Conservation (phyloP, 53 echinoderm and acorn worm species). For the Hippasteria phrygiana region DNA sequence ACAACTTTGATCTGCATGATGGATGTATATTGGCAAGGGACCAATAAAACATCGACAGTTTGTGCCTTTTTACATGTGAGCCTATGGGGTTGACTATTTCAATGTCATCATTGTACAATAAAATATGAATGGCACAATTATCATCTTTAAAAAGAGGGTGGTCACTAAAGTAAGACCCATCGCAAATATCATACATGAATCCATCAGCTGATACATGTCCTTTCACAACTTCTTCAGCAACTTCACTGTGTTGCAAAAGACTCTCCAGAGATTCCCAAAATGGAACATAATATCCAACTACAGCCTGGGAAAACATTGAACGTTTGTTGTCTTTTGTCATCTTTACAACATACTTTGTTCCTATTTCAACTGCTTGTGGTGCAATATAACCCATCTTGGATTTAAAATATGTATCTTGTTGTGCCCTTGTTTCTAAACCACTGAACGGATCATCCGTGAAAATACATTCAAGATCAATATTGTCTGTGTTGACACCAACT, state of each 20-base stretch:
- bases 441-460: not conserved
- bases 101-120: conserved; percentile 75
- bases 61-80: conserved; percentile 70
- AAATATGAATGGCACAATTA: conserved; percentile 70
- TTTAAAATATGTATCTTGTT: conserved; percentile 9
- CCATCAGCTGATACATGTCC: conserved; percentile 9
- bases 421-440: conserved; percentile 13
- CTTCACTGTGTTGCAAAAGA: conserved; percentile 22
- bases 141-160: conserved; percentile 52
- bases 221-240: conserved; percentile 27
- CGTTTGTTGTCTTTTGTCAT: conserved; percentile 19
- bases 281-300: conserved; percentile 9
- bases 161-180: not conserved
- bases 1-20: conserved; percentile 63
- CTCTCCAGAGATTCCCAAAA: conserved; percentile 11
- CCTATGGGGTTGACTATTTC: conserved; percentile 79
- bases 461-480: conserved; percentile 1
- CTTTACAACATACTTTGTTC: not conserved
- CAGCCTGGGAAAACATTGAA: not conserved
- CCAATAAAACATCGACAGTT: conserved; percentile 73
- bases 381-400: conserved; percentile 21
- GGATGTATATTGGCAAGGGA: conserved; percentile 71
- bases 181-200: conserved; percentile 39
- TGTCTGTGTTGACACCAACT: not conserved
- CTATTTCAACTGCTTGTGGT: conserved; percentile 15